Base-by-base conservation (phyloP, 2,113 vertebrate genomes). In the Myotis davidii region DNA sequence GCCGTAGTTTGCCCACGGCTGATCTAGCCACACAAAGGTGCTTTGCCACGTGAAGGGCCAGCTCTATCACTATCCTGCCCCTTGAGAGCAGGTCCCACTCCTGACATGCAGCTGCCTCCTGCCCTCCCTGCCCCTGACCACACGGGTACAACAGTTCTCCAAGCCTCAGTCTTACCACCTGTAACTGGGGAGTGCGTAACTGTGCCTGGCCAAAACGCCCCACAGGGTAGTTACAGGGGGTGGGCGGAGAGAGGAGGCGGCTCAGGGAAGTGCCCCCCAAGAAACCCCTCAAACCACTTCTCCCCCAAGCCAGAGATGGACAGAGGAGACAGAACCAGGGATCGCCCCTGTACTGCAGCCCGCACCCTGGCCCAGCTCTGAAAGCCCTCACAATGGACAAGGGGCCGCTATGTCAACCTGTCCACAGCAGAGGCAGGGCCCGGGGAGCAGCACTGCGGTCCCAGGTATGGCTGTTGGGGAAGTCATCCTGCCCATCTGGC, bases 221-320 rank as follows among this genome's bases (percentile, higher is more conserved):
- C 20, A 23, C 8, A 23, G 0, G 2, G 6, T 1, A 37, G 34
- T 54, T 27, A 90, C 3, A 0, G 0, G 23, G 5, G 12, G 37
- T 20, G 32, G 27, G 13, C 3, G 20, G 12, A 5, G 23, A 12
- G 65, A 37, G 10, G 9, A 16, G 11, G 42, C 2, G 8, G 32
- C 83, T 85, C 82, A 52, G 64, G 32, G 23, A 50, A 37, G 16
- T 18, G 27, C 39, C 13, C 25, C 52, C 32, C 32, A 34, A 34
- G 5, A 32, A 32, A 37, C 34, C 6, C 65, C 23, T 54, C 48
- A 18, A 67, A 21, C 42, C 12, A 34, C 20, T 65, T 48, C 59
- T 48, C 39, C 18, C 37, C 81, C 10, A n/a, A 21, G 39, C 39
- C 12, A 34, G 78, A 37, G 37, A 29, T 3, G 9, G 64, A 32